phyloP scores from a whole-genome alignment of 2,113 vertebrate species.

The Melanotaenia duboulayi region DNA sequence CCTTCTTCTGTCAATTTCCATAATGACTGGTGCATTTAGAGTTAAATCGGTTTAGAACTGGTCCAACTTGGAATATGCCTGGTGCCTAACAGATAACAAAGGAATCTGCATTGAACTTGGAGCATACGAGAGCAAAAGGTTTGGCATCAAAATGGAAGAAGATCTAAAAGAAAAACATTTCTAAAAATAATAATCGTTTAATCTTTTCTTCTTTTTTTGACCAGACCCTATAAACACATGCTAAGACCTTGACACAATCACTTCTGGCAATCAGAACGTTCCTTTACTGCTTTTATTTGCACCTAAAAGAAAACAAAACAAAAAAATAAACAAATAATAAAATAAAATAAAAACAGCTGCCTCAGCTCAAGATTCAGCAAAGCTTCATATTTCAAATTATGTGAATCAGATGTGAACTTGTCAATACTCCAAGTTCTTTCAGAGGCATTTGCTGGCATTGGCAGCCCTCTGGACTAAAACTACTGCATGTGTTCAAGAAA shows the following conservation, averaged over 20 bases:
- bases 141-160: neutral
- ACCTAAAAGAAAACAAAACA: neutral
- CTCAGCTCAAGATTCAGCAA: neutral
- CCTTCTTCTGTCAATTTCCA: neutral
- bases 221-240: too few species aligned
- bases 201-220: neutral
- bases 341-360: conserved; percentile 1
- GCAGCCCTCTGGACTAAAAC: neutral
- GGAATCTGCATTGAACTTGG: neutral
- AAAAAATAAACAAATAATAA: too few species aligned
- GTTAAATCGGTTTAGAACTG: too few species aligned
- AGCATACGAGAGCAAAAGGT: neutral
- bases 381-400: conserved; percentile 22
- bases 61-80: too few species aligned
- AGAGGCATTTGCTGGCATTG: conserved; percentile 4
- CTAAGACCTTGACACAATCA: neutral
- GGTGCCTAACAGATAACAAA: neutral
- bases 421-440: conserved; percentile 13
- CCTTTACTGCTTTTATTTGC: conserved; percentile 7
- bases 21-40: neutral
- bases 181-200: too few species aligned
- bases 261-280: conserved; percentile 6
- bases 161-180: neutral
- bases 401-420: conserved; percentile 38
- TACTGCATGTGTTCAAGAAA: conserved; percentile 1